A percentile compares a stretch with the other conserved stretches of the same genome.
Conservation (phyloP, 2,797 vertebrate genomes). For the Megaceryle alcyon region DNA sequence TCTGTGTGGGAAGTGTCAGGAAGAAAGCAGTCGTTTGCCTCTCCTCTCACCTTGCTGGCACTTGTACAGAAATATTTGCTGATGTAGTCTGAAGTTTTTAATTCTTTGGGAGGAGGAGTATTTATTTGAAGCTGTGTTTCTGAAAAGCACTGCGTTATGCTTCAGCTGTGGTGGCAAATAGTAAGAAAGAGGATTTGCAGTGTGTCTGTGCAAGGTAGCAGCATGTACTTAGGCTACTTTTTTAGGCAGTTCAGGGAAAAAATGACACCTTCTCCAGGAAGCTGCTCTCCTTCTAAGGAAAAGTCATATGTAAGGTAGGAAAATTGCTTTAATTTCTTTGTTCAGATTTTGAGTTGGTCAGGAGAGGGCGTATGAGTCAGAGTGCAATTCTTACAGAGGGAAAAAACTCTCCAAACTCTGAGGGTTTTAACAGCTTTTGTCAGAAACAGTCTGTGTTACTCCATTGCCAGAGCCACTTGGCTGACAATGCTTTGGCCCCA, state of each 20-base stretch:
- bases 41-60: conserved; percentile 24
- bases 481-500: background rate
- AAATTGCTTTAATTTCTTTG: background rate
- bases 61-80: background rate
- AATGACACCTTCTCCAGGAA: background rate
- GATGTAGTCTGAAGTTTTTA: background rate
- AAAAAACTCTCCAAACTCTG: background rate
- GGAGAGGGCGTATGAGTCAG: background rate
- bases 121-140: background rate
- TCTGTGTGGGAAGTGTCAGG: background rate
- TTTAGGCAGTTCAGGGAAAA: background rate
- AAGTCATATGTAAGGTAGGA: background rate
- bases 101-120: background rate
- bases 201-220: background rate
- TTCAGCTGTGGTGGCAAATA: background rate
- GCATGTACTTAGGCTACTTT: background rate
- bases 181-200: background rate
- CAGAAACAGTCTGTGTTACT: background rate
- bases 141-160: background rate
- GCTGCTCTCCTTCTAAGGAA: background rate
- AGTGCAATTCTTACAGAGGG: background rate
- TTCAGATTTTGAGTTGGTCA: background rate
- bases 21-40: background rate
- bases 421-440: background rate
- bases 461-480: background rate